Conservation (phyloP, 2,113 vertebrate species). For the Dolichotis patagonum region DNA sequence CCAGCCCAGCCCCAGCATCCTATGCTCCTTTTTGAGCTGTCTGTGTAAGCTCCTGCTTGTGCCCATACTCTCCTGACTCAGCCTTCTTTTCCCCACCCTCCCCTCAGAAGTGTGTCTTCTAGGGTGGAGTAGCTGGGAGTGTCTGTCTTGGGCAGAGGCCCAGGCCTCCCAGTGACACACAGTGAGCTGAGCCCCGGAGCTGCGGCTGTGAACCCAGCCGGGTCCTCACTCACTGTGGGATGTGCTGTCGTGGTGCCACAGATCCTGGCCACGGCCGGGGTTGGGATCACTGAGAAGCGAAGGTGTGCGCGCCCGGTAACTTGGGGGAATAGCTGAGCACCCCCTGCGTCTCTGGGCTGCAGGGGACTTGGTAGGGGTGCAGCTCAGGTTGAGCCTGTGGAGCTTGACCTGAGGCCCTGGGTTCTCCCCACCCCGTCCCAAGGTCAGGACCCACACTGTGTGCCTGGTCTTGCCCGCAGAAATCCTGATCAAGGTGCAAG, state of each 20-base stretch:
- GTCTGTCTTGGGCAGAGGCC: not conserved
- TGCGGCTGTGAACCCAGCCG: conserved; percentile 25
- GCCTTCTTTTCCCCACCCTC: not conserved
- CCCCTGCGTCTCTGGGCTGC: not conserved
- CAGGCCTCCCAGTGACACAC: not conserved
- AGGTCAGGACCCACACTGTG: not conserved
- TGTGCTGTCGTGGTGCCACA: not conserved
- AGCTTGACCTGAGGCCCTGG: not conserved
- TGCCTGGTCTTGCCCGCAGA: conserved; percentile 80
- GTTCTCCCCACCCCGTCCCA: not conserved
- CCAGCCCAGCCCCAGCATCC: not conserved
- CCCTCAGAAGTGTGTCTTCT: not conserved
- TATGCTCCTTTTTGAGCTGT: not conserved
- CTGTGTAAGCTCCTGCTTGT: not conserved
- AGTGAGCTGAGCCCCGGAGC: not conserved
- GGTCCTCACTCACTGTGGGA: not conserved
- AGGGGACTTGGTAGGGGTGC: not conserved
- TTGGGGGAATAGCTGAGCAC: not conserved
- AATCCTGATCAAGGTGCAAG: conserved; percentile 96
- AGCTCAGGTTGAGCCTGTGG: too few relatives aligned
- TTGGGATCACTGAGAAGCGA: not conserved
- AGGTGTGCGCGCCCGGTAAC: not conserved
- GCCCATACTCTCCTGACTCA: not conserved
- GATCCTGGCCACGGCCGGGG: not conserved
- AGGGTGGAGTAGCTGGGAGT: not conserved